A percentile compares a stretch with the other conserved stretches of the same genome.
Conservation (phyloP, 1,140 invertebrate genomes). For the Lepeophtheirus salmonis region DNA sequence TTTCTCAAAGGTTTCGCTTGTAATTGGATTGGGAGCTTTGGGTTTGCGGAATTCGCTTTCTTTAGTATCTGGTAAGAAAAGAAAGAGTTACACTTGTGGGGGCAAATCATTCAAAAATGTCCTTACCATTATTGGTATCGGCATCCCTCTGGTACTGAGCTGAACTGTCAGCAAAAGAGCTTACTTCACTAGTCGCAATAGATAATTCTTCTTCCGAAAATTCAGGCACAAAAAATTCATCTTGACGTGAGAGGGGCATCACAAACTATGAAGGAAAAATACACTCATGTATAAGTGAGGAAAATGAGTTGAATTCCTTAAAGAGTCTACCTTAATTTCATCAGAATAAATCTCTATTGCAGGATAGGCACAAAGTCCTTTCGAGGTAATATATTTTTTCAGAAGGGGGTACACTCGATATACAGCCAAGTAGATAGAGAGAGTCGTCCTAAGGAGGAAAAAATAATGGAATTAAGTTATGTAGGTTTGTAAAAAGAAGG, state of each 20-base stretch:
- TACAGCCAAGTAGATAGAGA: constrained; percentile 30
- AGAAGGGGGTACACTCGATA: constrained; percentile 30
- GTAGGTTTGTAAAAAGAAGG: no score
- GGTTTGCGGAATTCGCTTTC: no score
- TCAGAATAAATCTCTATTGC: constrained; percentile 30
- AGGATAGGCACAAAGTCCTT: constrained; percentile 30
- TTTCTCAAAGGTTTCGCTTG: no score
- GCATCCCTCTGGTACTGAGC: background rate
- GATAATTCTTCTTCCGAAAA: constrained; percentile 14
- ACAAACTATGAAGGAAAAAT: constrained; percentile 3
- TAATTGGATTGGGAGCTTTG: no score
- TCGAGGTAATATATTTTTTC: constrained; percentile 27
- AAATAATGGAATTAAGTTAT: no score
- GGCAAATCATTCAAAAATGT: no score
- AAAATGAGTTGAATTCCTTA: constrained; percentile 28
- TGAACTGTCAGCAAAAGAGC: constrained; percentile 1
- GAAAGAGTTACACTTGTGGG: no score
- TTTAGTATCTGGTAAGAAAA: no score
- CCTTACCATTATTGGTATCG: background rate
- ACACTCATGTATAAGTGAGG: constrained; percentile 24
- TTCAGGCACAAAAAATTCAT: constrained; percentile 18
- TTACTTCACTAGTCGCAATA: constrained; percentile 14
- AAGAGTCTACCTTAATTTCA: constrained; percentile 20
- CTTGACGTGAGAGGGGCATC: constrained; percentile 14
- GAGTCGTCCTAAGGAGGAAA: constrained; percentile 25